Base-by-base conservation (phyloP, 64 coral and sea anemone genomes). In the Stylophora pistillata region DNA sequence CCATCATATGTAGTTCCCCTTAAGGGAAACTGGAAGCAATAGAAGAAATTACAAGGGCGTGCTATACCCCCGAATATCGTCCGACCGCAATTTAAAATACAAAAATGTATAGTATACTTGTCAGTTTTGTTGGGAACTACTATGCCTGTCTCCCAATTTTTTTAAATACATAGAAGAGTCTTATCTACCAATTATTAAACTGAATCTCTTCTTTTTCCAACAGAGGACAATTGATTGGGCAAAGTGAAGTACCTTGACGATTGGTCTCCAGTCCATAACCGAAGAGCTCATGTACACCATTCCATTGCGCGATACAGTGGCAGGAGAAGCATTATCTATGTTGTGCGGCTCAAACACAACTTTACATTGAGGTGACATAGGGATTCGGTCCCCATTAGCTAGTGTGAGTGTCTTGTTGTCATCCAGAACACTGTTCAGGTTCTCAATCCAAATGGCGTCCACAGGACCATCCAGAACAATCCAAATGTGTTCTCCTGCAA, bases 221-320 rank as follows among this genome's bases (percentile, higher is more conserved):
- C 37, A 47, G 37, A 47, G 37, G 37, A 47, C 37, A 9, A 20
- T 7, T 55, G 16, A 23, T 53, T 11, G 0, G 21, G 56, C 1
- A 47, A 0, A 17, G 18, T 26, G 26, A 32, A 54, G 34, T 74
- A 96, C 94, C 94, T 96, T 96, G 77, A 96, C 84, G 34, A 96
- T 96, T 29, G 94, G 94, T 11, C 82, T 88, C 94, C 94, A 96
- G 41, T 96, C 94, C 94, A 96, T 96, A 23, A 96, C 94, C 21
- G 94, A 96, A 4, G 94, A 96, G 17, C 94, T 96, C 94, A 96
- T 96, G 82, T 93, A 96, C 53, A 96, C 94, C 94, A 96, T 96
- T 37, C 94, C 94, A 37, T 96, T 96, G 26, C 94, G 91, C 18
- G 94, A 96, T 16, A 96, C 94, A 41, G 94, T 96, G n/a, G 94